Conservation (phyloP, 2,888 invertebrate genomes). For the Agrilus mali region DNA sequence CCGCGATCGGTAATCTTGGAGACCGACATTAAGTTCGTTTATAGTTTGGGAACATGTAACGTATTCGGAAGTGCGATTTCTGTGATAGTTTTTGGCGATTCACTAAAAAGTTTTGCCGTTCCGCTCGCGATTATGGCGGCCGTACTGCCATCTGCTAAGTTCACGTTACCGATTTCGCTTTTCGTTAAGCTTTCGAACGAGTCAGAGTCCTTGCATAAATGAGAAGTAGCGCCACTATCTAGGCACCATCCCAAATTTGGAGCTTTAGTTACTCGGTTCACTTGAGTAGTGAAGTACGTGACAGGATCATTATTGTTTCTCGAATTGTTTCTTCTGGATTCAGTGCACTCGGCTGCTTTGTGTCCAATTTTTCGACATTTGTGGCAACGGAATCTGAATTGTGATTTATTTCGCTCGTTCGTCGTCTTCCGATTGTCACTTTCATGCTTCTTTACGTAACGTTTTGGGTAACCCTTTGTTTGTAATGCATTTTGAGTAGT, state of each 20-base stretch:
- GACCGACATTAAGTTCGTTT: slow-evolving; percentile 2
- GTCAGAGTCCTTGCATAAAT: slow-evolving; percentile 5
- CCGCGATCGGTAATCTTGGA: slow-evolving; percentile 11
- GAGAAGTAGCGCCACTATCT: slow-evolving; percentile 9
- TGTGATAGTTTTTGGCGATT: no score
- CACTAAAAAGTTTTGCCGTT: not conserved
- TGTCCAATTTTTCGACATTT: slow-evolving; percentile 5
- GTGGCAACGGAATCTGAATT: slow-evolving; percentile 2
- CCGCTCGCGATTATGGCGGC: not conserved
- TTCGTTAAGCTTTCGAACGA: not conserved
- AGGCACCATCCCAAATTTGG: slow-evolving; percentile 4
- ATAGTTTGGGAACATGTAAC: not conserved
- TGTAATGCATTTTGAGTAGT: slow-evolving; percentile 2
- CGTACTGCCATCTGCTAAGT: not conserved
- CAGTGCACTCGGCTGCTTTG: slow-evolving; percentile 3
- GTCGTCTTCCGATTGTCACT: not conserved
- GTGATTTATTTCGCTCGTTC: not conserved
- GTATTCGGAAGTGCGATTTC: not conserved
- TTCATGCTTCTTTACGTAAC: not conserved
- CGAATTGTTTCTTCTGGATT: not conserved
- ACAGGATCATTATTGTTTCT: no score
- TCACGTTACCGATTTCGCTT: not conserved
- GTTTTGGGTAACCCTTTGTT: not conserved
- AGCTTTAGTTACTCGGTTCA: not conserved
- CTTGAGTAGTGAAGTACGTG: no score